These are phyloP conservation scores for Phania funesta DNA, from an alignment of 2,888 invertebrate species.

Conservation along the genomic window DNA sequence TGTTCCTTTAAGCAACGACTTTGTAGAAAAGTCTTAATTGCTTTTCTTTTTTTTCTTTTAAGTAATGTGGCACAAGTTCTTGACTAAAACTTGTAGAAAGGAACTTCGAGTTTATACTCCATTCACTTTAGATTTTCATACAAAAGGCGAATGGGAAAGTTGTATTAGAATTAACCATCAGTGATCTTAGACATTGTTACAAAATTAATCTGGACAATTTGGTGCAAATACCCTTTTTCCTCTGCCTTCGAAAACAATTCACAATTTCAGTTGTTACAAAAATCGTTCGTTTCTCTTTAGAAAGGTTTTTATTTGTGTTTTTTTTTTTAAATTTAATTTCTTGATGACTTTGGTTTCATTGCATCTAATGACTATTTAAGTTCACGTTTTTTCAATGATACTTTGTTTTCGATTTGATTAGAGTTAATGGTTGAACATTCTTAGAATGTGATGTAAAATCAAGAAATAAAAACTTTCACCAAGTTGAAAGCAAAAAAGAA, in stretches of 20 bases:
- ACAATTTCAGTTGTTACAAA: not conserved
- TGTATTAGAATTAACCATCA: not conserved
- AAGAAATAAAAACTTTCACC: too few relatives aligned
- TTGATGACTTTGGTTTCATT: slow-evolving; percentile 9
- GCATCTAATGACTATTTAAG: slow-evolving; percentile 49
- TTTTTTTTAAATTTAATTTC: not conserved
- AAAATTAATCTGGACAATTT: slow-evolving; percentile 25
- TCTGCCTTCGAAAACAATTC: not conserved
- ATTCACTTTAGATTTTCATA: slow-evolving; percentile 20
- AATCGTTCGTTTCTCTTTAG: not conserved
- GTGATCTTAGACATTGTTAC: not conserved
- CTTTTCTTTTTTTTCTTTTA: not conserved
- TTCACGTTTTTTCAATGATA: slow-evolving; percentile 25
- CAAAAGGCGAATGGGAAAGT: not conserved
- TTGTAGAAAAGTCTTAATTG: not conserved
- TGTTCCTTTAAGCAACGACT: not conserved
- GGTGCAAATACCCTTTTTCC: slow-evolving; percentile 27
- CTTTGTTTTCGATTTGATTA: not conserved
- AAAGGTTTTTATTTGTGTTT: slow-evolving; percentile 24
- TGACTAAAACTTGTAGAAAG: not conserved
- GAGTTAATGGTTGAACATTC: not conserved
- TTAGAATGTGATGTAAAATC: not conserved
- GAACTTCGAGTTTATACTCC: not conserved
- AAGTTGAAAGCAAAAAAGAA: too few relatives aligned
- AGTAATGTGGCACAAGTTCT: slow-evolving; percentile 42